These are phyloP conservation scores for Cyanistes caeruleus DNA, from an alignment of 2,113 vertebrate species.

Conservation along the genomic window DNA sequence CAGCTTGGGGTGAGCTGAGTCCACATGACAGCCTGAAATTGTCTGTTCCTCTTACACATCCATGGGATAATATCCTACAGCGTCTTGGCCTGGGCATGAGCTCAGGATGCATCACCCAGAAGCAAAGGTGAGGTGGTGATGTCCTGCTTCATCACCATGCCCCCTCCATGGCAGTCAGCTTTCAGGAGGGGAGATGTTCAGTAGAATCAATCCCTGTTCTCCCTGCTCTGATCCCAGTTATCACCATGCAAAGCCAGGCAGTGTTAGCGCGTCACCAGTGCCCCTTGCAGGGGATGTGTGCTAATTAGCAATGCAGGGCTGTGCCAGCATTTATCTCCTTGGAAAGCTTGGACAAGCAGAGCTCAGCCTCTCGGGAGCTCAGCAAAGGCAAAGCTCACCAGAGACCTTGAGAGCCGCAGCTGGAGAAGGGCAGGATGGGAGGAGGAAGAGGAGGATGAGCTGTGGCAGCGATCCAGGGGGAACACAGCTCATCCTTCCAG, in stretches of 20 bases:
- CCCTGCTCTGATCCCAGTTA: background rate
- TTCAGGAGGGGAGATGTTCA: background rate
- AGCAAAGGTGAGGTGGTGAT: background rate
- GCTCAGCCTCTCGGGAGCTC: background rate
- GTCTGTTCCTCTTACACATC: background rate
- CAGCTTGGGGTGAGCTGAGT: background rate
- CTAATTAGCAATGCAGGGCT: background rate
- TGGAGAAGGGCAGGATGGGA: background rate
- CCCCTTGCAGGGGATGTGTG: background rate
- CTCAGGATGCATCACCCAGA: background rate
- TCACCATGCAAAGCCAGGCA: background rate
- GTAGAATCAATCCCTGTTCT: background rate
- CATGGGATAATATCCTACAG: background rate
- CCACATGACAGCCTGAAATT: background rate
- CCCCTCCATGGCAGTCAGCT: background rate
- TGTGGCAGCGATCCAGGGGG: fast-evolving
- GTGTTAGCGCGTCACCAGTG: fast-evolving
- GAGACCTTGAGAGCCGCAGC: background rate
- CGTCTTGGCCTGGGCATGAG: background rate
- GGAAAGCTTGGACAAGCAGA: background rate
- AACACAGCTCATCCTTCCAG: background rate
- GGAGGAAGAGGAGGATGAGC: background rate
- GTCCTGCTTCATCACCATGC: fast-evolving
- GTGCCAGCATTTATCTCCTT: background rate
- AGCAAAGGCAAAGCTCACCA: background rate